A percentile compares a stretch with the other conserved stretches of the same genome.
Conservation (phyloP, 2,113 vertebrate species). For the Chelonoidis abingdonii region DNA sequence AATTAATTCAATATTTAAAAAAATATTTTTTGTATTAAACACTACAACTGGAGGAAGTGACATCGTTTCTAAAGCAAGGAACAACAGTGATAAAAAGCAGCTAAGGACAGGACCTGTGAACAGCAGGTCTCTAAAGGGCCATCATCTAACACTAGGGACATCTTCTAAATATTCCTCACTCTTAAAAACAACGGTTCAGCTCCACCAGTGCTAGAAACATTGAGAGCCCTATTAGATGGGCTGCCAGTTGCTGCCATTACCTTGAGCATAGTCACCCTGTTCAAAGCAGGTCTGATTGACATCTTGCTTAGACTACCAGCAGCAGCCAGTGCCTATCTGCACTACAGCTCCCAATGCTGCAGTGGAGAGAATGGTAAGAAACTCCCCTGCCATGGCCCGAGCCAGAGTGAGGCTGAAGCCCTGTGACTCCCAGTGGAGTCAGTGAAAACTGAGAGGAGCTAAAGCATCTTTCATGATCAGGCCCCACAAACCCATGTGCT, state of each 20-base stretch:
- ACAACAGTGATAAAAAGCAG: neutral
- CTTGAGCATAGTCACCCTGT: neutral
- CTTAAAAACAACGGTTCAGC: neutral
- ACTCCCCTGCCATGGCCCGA: neutral
- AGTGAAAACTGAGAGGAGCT: rapidly evolving
- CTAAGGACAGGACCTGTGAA: slow-evolving; percentile 20
- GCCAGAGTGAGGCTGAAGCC: rapidly evolving
- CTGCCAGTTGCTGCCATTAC: too few relatives aligned
- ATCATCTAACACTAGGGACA: rapidly evolving
- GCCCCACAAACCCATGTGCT: neutral
- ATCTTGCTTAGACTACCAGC: neutral
- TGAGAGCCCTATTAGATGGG: neutral
- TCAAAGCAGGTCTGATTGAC: neutral
- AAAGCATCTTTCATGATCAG: neutral
- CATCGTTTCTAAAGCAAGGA: neutral
- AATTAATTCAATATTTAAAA: slow-evolving; percentile 61
- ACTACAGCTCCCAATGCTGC: neutral
- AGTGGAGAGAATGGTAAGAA: neutral
- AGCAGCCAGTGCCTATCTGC: neutral
- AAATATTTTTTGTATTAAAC: slow-evolving; percentile 33
- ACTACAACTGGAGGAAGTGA: slow-evolving; percentile 41
- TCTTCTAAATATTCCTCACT: neutral
- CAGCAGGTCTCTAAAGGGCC: neutral
- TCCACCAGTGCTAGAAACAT: rapidly evolving
- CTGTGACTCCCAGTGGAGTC: rapidly evolving